Conservation (phyloP, 2,888 invertebrate species). For the Tenodera sinensis region DNA sequence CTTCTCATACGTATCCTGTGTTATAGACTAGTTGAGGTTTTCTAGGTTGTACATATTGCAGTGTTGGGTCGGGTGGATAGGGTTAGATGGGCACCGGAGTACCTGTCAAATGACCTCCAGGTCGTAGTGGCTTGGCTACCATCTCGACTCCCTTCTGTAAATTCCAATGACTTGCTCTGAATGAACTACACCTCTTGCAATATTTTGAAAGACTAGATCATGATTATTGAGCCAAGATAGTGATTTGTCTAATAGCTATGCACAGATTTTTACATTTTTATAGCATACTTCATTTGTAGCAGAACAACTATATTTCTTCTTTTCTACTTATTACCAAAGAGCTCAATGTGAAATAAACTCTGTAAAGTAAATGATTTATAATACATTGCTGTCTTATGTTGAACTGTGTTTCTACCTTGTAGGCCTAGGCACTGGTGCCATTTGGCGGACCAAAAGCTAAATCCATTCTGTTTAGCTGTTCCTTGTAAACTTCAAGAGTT, state of each 20-base stretch:
- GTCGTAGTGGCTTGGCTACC: neutral
- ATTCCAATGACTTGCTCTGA: conserved; percentile 31
- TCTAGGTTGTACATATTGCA: conserved; percentile 30
- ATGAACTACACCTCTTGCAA: conserved; percentile 31
- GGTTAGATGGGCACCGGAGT: conserved; percentile 8
- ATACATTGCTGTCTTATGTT: conserved; percentile 13
- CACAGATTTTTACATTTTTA: conserved; percentile 36
- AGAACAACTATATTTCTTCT: conserved; percentile 30
- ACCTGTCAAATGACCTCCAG: conserved; percentile 17
- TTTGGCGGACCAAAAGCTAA: conserved; percentile 25
- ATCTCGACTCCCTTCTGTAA: neutral
- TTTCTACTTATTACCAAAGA: conserved; percentile 32
- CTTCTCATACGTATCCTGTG: conserved; percentile 29
- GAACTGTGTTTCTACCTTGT: conserved; percentile 13
- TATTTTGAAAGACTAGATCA: conserved; percentile 31
- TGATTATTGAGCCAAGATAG: conserved; percentile 31
- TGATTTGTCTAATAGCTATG: conserved; percentile 34
- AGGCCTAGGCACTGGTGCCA: conserved; percentile 23
- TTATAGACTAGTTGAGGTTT: conserved; percentile 29
- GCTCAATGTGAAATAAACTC: conserved; percentile 30
- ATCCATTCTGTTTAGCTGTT: conserved; percentile 30
- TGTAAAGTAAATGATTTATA: conserved; percentile 18
- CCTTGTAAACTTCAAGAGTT: conserved; percentile 28
- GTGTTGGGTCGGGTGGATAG: conserved; percentile 20
- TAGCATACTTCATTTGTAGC: conserved; percentile 35